Evolutionary conservation across 92 coral and sea anemone genomes (phyloP).

Genomic region (Porites divaricata): DNA sequence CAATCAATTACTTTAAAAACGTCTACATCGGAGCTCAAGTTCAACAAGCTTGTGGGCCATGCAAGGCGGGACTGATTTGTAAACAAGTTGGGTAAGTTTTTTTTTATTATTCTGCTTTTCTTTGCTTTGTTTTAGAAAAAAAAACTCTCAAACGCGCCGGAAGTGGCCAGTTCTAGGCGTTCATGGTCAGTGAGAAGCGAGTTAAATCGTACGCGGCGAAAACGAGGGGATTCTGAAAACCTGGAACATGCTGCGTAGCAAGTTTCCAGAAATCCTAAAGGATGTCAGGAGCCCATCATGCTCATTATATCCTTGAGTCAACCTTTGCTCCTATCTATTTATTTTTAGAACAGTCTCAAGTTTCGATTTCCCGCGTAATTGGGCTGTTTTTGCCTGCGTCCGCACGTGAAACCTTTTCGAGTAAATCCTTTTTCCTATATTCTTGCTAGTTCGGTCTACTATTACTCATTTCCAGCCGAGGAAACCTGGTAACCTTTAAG

Average conservation of each 20-base stretch:
- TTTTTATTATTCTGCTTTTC: neutral
- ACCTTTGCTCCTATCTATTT: too few relatives aligned
- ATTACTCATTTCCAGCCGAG: conserved; percentile 21
- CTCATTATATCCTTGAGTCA: too few relatives aligned
- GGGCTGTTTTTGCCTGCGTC: conserved; percentile 10
- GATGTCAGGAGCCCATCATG: too few relatives aligned
- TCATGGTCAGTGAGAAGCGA: too few relatives aligned
- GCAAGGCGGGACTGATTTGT: conserved; percentile 94
- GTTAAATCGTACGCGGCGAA: too few relatives aligned
- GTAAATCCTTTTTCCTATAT: conserved; percentile 20
- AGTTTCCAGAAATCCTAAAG: too few relatives aligned
- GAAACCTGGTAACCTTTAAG: conserved; percentile 23
- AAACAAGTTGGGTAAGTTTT: conserved; percentile 99
- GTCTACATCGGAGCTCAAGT: conserved; percentile 99
- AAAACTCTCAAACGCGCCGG: neutral
- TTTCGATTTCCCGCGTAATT: neutral
- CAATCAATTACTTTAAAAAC: conserved; percentile 94
- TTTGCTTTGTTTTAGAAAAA: too few relatives aligned
- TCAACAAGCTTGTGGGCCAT: conserved; percentile 97
- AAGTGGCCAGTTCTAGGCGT: neutral
- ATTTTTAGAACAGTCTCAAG: too few relatives aligned
- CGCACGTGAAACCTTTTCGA: conserved; percentile 6
- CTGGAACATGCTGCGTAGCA: too few relatives aligned
- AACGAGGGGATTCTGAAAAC: too few relatives aligned
- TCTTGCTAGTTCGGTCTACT: conserved; percentile 20